phyloP scores from a whole-genome alignment of 2,888 invertebrate genomes.

The Loripinus fragilis region DNA sequence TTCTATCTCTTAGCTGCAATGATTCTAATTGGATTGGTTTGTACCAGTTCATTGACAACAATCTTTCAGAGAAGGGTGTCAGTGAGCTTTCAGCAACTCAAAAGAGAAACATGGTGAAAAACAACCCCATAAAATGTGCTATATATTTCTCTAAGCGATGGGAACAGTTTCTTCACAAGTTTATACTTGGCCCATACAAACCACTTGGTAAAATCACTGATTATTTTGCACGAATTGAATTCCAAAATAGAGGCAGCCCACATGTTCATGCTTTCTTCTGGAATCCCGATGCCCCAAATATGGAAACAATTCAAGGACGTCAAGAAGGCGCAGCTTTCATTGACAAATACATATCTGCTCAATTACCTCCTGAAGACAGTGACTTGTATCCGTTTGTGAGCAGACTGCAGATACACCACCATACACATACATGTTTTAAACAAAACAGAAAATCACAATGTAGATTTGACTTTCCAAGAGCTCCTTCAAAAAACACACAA shows the following conservation, averaged over 20 bases:
- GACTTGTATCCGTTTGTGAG: neutral
- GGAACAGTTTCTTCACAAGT: conserved; percentile 24
- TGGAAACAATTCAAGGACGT: conserved; percentile 19
- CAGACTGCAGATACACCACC: neutral
- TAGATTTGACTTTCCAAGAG: conserved; percentile 24
- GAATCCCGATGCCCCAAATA: conserved; percentile 21
- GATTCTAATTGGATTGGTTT: conserved; percentile 35
- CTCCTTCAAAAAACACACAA: neutral
- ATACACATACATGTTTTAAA: conserved; percentile 22
- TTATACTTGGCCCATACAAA: neutral
- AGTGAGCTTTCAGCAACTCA: neutral
- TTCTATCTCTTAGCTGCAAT: conserved; percentile 41
- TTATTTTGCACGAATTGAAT: conserved; percentile 26
- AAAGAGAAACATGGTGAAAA: conserved; percentile 3
- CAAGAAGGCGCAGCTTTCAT: conserved; percentile 9
- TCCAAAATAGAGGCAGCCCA: conserved; percentile 23
- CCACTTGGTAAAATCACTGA: conserved; percentile 6
- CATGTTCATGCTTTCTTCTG: conserved; percentile 33
- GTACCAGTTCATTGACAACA: conserved; percentile 30
- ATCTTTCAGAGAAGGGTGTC: conserved; percentile 20
- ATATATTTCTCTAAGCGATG: conserved; percentile 37
- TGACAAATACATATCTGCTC: conserved; percentile 28
- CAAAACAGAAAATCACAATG: neutral
- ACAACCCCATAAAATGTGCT: conserved; percentile 32
- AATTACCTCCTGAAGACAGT: neutral